Evolutionary conservation across 2,113 vertebrate genomes (phyloP).

Genomic region (Naja naja): DNA sequence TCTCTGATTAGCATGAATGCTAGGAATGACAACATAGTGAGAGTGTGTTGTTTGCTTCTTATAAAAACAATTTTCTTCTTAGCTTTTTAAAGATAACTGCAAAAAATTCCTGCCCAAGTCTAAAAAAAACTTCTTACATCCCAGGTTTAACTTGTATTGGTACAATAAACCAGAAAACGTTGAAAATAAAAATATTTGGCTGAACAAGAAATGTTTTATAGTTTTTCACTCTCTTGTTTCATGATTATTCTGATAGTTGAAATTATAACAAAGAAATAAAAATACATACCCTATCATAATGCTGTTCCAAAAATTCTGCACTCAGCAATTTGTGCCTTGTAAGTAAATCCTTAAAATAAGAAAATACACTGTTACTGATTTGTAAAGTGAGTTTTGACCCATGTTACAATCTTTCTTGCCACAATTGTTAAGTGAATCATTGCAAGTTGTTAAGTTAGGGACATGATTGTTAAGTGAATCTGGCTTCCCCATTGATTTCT

Average conservation of each 20-base stretch:
- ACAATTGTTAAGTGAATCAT: neutral
- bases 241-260: neutral
- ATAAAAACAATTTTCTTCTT: conserved; percentile 6
- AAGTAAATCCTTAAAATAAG: conserved; percentile 76
- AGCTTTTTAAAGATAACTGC: neutral
- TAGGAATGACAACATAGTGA: neutral
- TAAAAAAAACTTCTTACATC: neutral
- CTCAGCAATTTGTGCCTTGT: conserved; percentile 86
- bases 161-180: neutral
- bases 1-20: fast-evolving
- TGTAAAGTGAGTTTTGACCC: neutral
- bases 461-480: neutral
- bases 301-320: conserved; percentile 85
- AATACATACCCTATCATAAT: conserved; percentile 82
- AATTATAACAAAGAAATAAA: neutral
- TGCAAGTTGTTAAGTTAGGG: too few relatives aligned
- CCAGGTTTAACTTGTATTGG: neutral
- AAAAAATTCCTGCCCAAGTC: neutral
- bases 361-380: conserved; percentile 35
- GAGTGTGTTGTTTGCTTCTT: conserved; percentile 34
- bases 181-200: neutral
- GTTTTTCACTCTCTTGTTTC: neutral
- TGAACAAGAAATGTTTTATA: neutral
- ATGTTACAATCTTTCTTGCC: neutral
- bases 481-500: neutral